Percentiles rank a stretch among this genome's conserved stretches.
These are phyloP conservation scores for Erpetoichthys calabaricus DNA, from an alignment of 2,797 vertebrate genomes.

Conservation along the genomic window DNA sequence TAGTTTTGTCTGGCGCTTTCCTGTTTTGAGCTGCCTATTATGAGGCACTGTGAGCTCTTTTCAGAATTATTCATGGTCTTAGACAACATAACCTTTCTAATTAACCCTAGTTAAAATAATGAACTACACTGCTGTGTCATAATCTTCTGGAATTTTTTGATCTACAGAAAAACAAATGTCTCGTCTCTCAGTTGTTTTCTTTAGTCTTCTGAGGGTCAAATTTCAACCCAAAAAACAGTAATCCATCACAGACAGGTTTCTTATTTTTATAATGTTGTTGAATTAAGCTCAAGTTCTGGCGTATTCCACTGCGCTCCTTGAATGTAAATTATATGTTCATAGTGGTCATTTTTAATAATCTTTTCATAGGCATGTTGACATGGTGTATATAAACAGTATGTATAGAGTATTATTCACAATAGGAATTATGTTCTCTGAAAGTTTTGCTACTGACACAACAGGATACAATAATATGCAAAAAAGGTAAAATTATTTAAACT, in stretches of 20 bases:
- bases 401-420: no score
- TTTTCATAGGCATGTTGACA: no score
- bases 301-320: no score
- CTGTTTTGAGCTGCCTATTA: constrained; percentile 45
- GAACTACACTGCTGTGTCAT: constrained; percentile 29
- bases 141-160: constrained; percentile 18
- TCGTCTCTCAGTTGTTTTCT: constrained; percentile 3
- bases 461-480: no score
- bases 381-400: no score
- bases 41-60: constrained; percentile 43
- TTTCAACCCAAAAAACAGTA: background rate
- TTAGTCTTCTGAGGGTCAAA: background rate
- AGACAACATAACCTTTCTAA: constrained; percentile 50
- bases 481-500: no score
- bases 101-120: constrained; percentile 64
- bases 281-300: no score
- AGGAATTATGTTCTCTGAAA: no score
- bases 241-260: background rate
- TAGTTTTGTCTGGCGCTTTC: constrained; percentile 55
- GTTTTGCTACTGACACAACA: no score
- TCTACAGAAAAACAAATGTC: constrained; percentile 18
- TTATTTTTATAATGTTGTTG: constrained; percentile 2
- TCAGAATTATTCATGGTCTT: constrained; percentile 32
- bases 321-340: no score
- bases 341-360: no score